A percentile compares a stretch with the other conserved stretches of the same genome.
phyloP scores from a whole-genome alignment of 2,888 invertebrate species.

The Zhengitettix transpicula region DNA sequence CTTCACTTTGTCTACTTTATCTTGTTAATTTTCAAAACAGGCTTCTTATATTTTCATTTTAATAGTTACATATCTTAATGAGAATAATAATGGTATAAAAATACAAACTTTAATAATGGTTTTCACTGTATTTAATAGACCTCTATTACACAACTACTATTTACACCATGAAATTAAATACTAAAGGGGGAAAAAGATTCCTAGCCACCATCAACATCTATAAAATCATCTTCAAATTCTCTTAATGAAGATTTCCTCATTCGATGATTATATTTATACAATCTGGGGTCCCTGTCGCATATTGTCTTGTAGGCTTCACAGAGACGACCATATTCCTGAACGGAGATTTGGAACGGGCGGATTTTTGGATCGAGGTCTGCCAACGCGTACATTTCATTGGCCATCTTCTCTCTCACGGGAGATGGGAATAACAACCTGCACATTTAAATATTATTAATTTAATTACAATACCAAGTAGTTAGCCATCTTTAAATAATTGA shows the following conservation, averaged over 20 bases:
- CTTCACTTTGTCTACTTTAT: too few relatives aligned
- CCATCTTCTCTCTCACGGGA: slow-evolving; percentile 44
- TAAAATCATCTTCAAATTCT: slow-evolving; percentile 2
- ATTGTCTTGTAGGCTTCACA: slow-evolving; percentile 61
- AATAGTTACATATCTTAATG: too few relatives aligned
- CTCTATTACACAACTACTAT: too few relatives aligned
- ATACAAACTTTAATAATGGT: too few relatives aligned
- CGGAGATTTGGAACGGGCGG: slow-evolving; percentile 55
- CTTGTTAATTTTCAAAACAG: too few relatives aligned
- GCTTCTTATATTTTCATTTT: too few relatives aligned
- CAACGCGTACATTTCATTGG: slow-evolving; percentile 44
- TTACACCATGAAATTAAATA: slow-evolving; percentile 20
- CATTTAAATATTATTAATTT: background rate
- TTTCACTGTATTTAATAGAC: too few relatives aligned
- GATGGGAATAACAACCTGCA: slow-evolving; percentile 56
- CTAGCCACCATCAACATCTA: background rate
- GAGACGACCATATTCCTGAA: slow-evolving; percentile 61
- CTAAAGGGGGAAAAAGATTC: slow-evolving; percentile 27
- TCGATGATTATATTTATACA: slow-evolving; percentile 47
- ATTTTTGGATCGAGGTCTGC: slow-evolving; percentile 54
- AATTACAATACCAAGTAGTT: background rate
- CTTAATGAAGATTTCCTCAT: slow-evolving; percentile 20
- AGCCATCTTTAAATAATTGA: too few relatives aligned
- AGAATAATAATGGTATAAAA: too few relatives aligned
- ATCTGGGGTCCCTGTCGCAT: slow-evolving; percentile 26